Percentiles rank a stretch among this genome's conserved stretches.
Conservation (phyloP, 2,888 invertebrate genomes). For the Erebia aethiops region DNA sequence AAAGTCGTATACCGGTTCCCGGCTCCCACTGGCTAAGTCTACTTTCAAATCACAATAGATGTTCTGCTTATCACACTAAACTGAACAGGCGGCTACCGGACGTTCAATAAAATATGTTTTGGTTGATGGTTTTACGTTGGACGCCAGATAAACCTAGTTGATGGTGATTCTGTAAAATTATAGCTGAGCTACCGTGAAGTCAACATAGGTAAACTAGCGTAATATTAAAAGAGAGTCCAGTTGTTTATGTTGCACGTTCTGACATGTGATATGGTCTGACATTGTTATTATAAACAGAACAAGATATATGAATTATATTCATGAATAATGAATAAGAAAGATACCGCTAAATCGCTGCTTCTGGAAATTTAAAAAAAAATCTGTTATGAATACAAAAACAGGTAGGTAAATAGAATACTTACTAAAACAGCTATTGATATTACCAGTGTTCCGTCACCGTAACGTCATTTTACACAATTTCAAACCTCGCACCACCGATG, state of each 20-base stretch:
- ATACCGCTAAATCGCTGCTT: background rate
- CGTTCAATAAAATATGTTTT: slow-evolving; percentile 34
- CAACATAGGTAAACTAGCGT: background rate
- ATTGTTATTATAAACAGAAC: slow-evolving; percentile 15
- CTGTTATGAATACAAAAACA: slow-evolving; percentile 18
- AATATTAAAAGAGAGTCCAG: background rate
- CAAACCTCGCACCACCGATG: too few relatives aligned
- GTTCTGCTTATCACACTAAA: slow-evolving; percentile 59
- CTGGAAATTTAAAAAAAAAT: slow-evolving; percentile 9
- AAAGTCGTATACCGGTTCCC: slow-evolving; percentile 78
- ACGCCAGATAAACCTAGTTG: slow-evolving; percentile 13
- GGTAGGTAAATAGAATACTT: too few relatives aligned
- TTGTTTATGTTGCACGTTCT: slow-evolving; percentile 13
- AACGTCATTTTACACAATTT: too few relatives aligned
- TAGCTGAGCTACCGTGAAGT: background rate
- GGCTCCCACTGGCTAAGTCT: slow-evolving; percentile 68
- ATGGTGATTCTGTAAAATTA: background rate
- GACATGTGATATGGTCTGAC: slow-evolving; percentile 3
- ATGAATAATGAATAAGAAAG: slow-evolving; percentile 10
- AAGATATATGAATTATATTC: slow-evolving; percentile 1
- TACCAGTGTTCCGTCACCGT: too few relatives aligned
- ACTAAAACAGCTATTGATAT: background rate
- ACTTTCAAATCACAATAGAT: slow-evolving; percentile 81
- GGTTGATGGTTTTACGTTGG: slow-evolving; percentile 32
- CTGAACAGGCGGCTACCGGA: slow-evolving; percentile 58